Evolutionary conservation across 2,113 vertebrate species (phyloP).

Genomic region (Vulpes ferrilata): DNA sequence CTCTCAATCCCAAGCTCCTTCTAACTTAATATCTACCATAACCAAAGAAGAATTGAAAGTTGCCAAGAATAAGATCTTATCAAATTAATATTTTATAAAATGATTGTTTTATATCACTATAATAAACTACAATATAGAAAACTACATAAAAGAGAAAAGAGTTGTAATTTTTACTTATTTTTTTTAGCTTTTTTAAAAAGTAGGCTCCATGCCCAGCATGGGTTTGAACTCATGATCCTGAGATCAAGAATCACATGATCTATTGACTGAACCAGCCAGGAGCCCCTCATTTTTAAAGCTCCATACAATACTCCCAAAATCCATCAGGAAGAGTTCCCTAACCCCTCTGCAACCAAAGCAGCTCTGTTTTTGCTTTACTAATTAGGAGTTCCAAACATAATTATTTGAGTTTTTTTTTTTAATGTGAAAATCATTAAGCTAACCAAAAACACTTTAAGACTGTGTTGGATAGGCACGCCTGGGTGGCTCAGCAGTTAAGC

Average conservation of each 20-base stretch:
- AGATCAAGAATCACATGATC: neutral
- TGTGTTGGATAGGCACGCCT: neutral
- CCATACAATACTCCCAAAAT: neutral
- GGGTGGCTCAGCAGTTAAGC: too few relatives aligned
- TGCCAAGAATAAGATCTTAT: slow-evolving; percentile 16
- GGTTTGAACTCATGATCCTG: neutral
- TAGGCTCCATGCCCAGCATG: neutral
- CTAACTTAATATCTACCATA: slow-evolving; percentile 13
- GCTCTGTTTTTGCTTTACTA: neutral
- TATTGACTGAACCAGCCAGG: neutral
- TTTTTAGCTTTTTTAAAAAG: neutral
- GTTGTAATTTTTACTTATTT: neutral
- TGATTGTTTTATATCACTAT: neutral
- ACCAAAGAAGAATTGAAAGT: neutral
- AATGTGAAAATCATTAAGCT: slow-evolving; percentile 7
- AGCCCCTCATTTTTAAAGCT: neutral
- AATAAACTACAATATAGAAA: neutral
- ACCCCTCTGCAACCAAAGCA: neutral
- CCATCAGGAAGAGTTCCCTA: neutral
- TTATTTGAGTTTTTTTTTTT: neutral
- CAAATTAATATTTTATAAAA: neutral
- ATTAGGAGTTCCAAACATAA: neutral
- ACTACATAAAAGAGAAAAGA: neutral
- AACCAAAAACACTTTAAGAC: neutral
- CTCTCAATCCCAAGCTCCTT: neutral